These are phyloP conservation scores for Sus cebifrons DNA, from an alignment of 2,797 vertebrate species.

Conservation along the genomic window DNA sequence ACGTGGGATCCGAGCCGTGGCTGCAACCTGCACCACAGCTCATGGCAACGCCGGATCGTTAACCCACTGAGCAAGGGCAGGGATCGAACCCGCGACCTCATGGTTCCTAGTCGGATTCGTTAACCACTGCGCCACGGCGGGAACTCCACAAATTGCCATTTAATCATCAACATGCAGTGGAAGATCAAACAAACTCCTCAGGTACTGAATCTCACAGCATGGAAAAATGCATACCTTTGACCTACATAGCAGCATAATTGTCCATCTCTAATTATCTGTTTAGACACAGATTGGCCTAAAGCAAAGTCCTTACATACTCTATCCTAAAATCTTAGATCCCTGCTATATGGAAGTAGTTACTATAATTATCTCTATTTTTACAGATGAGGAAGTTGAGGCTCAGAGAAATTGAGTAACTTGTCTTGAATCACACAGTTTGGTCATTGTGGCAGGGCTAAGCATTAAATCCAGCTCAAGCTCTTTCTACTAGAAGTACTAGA, in stretches of 20 bases:
- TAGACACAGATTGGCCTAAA: neutral
- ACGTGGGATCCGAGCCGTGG: no score
- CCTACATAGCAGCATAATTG: constrained; percentile 58
- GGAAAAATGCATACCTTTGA: constrained; percentile 6
- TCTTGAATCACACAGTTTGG: neutral
- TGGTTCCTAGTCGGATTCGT: no score
- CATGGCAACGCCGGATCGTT: no score
- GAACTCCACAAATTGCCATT: neutral
- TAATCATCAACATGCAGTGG: neutral
- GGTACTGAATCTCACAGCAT: neutral
- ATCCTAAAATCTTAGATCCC: constrained; percentile 5
- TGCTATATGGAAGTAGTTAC: neutral
- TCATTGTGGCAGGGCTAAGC: neutral
- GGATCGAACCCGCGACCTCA: no score
- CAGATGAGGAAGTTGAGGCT: neutral
- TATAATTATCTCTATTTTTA: neutral
- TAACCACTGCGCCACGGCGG: no score
- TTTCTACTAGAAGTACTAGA: neutral
- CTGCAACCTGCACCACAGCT: no score
- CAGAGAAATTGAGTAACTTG: neutral
- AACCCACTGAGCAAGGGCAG: no score
- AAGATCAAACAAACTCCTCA: neutral
- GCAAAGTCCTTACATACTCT: neutral
- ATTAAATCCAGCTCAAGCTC: neutral
- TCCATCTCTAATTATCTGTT: constrained; percentile 19